Evolutionary conservation across 2,797 vertebrate species (phyloP), one percentile per base, ranked within the genome.

Genomic region (Bovichtus diacanthus): DNA sequence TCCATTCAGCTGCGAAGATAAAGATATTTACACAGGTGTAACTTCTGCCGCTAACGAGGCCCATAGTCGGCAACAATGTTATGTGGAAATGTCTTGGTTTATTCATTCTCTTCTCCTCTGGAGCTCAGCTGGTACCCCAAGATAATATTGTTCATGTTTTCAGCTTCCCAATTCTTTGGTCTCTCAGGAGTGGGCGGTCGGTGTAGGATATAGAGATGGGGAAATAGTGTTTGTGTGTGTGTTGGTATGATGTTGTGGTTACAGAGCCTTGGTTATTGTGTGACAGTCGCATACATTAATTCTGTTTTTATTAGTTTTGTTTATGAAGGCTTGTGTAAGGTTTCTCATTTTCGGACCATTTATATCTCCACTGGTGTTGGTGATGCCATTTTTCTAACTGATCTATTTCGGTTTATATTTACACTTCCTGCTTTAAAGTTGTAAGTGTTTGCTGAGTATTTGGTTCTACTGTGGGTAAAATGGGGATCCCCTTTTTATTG

Each of bases 121-220:
- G 65, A 82, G 87, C 88, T 89, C 89, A 75, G 83, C 89, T 90
- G 88, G 70, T 74, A 74, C 75, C 77, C 39, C 19, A 38, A 81
- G 89, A 93, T 92, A 91, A 88, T 75, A 90, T 84, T 90, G 90
- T 90, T 86, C 69, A 61, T 51, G 51, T 80, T 66, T 80, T 56
- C 69, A 85, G 73, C 72, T 70, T 72, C 80, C 23, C 79, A 75
- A 36, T 85, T 82, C 51, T 74, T n/a, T 79, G 53, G 70, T 70
- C 64, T 86, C 70, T 68, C 21, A 72, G 58, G 69, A 75, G 87
- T 87, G 64, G 81, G 81, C 27, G 70, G 76, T 71, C 16, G 19
- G 74, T 69, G 68, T 76, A 75, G 77, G 58, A 68, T 46, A 46
- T 75, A 59, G 56, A 76, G 76, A 82, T 55, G 63, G 65, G 60